Conservation (phyloP, 2,888 invertebrate genomes). For the Tenthredo amoena region DNA sequence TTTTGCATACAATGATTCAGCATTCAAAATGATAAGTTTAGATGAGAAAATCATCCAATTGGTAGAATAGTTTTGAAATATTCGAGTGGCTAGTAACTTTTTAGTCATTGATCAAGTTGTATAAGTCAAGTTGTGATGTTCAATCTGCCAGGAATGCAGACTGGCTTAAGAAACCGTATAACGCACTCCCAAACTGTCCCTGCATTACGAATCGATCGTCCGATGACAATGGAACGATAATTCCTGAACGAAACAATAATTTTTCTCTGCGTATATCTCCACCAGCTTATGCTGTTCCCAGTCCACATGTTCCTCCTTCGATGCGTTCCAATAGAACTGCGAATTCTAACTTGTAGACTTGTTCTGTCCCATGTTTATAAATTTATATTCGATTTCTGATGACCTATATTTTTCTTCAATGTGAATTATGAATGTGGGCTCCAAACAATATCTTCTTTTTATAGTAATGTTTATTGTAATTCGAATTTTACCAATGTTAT, state of each 20-base stretch:
- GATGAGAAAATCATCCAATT: not conserved
- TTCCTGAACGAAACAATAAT: slow-evolving; percentile 33
- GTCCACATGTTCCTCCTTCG: slow-evolving; percentile 38
- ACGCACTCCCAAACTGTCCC: slow-evolving; percentile 58
- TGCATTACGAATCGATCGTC: slow-evolving; percentile 39
- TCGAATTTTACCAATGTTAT: slow-evolving; percentile 38
- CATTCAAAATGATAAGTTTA: not conserved
- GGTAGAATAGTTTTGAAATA: not conserved
- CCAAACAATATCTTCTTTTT: slow-evolving; percentile 10
- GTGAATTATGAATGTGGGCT: not conserved
- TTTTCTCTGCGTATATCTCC: slow-evolving; percentile 8
- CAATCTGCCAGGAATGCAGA: slow-evolving; percentile 60
- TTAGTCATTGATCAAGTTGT: not conserved
- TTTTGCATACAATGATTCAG: not conserved
- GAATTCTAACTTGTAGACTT: slow-evolving; percentile 27
- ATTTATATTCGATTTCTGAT: not conserved
- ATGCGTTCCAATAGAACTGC: slow-evolving; percentile 15
- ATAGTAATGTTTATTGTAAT: slow-evolving; percentile 46
- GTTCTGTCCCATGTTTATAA: not conserved
- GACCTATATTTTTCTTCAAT: not conserved
- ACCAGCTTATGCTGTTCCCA: slow-evolving; percentile 47
- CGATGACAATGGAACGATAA: slow-evolving; percentile 18
- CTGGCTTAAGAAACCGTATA: slow-evolving; percentile 67
- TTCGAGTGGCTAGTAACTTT: not conserved
- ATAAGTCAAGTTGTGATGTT: slow-evolving; percentile 28